Evolutionary conservation across 2,888 invertebrate genomes (phyloP).

Genomic region (Pantelozetes paolii): DNA sequence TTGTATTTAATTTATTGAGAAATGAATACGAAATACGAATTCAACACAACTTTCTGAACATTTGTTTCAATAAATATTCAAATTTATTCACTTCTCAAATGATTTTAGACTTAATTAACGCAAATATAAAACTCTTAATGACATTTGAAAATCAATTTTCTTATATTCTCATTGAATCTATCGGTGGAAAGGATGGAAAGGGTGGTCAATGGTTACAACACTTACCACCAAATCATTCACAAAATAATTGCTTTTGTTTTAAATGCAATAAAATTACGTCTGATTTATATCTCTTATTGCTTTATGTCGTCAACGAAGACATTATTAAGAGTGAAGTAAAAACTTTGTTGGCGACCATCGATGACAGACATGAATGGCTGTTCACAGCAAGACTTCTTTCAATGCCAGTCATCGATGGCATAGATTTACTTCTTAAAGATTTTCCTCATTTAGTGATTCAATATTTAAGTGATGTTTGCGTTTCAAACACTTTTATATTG

Average conservation of each 20-base stretch:
- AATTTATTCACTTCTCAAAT: background rate
- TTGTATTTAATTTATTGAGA: background rate
- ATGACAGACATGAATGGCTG: slow-evolving; percentile 15
- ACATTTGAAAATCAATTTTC: background rate
- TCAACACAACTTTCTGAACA: slow-evolving; percentile 6
- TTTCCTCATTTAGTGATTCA: slow-evolving; percentile 5
- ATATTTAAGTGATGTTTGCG: background rate
- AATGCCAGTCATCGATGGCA: background rate
- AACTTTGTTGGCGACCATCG: background rate
- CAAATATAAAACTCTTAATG: background rate
- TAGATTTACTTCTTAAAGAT: slow-evolving; percentile 3
- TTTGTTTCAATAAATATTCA: background rate
- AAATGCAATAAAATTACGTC: slow-evolving; percentile 1
- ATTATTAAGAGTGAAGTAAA: background rate
- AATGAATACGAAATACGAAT: background rate
- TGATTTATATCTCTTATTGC: slow-evolving; percentile 6
- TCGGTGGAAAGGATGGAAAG: background rate
- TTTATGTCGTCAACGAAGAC: background rate
- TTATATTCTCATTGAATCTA: background rate
- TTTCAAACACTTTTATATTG: background rate
- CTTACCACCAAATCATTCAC: background rate
- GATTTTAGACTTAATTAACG: background rate
- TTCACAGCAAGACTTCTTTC: slow-evolving; percentile 19
- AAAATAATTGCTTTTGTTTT: background rate
- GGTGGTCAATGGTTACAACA: background rate